Conservation (phyloP, 2,113 vertebrate species). For the Pseudois nayaur region DNA sequence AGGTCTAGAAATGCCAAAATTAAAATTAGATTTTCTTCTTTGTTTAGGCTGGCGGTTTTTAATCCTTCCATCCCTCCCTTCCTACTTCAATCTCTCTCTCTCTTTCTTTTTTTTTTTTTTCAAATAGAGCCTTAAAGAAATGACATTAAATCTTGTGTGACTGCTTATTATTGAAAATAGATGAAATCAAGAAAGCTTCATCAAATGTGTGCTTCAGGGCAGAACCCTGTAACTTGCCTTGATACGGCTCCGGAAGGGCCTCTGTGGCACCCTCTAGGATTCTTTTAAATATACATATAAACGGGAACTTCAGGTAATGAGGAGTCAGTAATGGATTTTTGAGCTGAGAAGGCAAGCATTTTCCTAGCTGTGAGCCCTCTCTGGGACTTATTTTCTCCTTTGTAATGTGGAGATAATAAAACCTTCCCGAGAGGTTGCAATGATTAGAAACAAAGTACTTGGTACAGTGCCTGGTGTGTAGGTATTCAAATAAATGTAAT, state of each 20-base stretch:
- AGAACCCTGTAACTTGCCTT: neutral
- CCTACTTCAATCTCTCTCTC: neutral
- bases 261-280: neutral
- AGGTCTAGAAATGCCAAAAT: neutral
- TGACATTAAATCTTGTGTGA: neutral
- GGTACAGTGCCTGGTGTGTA: neutral
- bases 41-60: neutral
- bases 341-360: neutral
- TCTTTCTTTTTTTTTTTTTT: neutral
- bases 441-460: neutral
- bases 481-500: neutral
- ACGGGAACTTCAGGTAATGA: neutral
- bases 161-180: neutral
- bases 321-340: neutral
- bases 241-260: neutral
- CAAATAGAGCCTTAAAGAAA: neutral
- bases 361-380: neutral
- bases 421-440: neutral
- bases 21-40: neutral
- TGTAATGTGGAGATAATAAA: neutral
- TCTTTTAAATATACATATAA: neutral
- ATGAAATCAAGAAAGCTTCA: neutral
- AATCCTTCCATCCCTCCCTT: neutral
- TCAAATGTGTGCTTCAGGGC: neutral
- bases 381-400: neutral